Percentiles rank a stretch among this genome's conserved stretches.
Conservation (phyloP, 1,140 invertebrate species). For the Tetragonula clypearis region DNA sequence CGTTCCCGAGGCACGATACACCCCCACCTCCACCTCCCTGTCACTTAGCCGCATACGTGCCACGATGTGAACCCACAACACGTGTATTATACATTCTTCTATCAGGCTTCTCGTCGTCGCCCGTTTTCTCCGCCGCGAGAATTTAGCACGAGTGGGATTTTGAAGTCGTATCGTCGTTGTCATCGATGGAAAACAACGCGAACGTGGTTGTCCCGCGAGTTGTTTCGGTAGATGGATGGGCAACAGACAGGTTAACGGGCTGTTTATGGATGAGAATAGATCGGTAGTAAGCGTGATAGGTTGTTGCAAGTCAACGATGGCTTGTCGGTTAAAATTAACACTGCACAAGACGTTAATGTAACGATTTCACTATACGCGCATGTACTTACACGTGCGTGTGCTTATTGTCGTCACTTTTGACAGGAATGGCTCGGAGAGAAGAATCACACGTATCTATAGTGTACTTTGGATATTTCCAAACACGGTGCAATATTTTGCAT, state of each 20-base stretch:
- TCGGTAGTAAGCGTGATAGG: not conserved
- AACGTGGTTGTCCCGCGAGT: too few relatives aligned
- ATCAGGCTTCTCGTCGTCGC: not conserved
- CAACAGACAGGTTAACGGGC: not conserved
- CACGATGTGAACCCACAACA: not conserved
- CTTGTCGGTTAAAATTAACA: not conserved
- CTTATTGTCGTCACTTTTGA: too few relatives aligned
- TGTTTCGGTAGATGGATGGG: not conserved
- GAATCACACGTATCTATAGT: too few relatives aligned
- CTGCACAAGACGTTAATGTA: not conserved
- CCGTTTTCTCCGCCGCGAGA: not conserved
- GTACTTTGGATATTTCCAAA: too few relatives aligned
- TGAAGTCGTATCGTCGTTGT: not conserved
- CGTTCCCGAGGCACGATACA: too few relatives aligned
- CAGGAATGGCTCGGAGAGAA: too few relatives aligned
- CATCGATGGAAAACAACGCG: not conserved
- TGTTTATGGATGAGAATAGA: not conserved
- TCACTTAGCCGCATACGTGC: slow-evolving; percentile 21
- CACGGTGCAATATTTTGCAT: too few relatives aligned
- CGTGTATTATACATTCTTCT: slow-evolving; percentile 1
- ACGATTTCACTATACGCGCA: not conserved
- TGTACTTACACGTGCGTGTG: not conserved
- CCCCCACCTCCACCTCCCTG: not conserved
- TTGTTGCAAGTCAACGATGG: not conserved
- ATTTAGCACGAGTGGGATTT: not conserved